Evolutionary conservation across 92 coral and sea anemone species (phyloP).

Genomic region (Parazoanthus darwini): DNA sequence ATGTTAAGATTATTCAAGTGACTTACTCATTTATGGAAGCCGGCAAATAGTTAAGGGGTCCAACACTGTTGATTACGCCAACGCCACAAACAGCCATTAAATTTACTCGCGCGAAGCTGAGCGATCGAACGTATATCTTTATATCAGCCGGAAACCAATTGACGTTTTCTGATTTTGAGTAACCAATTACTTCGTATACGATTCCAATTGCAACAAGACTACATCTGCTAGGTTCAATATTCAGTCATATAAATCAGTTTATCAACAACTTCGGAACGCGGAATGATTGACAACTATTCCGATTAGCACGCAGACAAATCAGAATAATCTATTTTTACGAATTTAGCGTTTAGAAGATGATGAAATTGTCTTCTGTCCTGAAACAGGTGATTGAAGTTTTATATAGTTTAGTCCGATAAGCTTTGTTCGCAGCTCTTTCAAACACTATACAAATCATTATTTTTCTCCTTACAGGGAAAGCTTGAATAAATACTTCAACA

Average conservation of each 20-base stretch:
- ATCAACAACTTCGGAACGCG: background rate
- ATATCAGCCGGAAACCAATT: background rate
- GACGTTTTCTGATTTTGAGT: background rate
- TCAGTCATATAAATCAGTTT: background rate
- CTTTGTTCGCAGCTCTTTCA: background rate
- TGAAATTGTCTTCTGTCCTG: background rate
- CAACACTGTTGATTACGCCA: background rate
- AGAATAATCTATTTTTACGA: background rate
- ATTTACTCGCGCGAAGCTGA: background rate
- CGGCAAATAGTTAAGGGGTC: background rate
- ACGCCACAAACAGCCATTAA: background rate
- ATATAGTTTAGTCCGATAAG: background rate
- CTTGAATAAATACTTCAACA: background rate
- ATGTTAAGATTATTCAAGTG: background rate
- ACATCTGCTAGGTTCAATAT: background rate
- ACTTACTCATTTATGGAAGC: background rate
- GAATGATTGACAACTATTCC: background rate
- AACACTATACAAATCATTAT: no score
- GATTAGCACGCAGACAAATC: background rate
- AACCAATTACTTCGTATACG: background rate
- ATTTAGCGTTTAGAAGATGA: background rate
- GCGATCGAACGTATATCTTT: background rate
- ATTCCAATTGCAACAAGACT: background rate
- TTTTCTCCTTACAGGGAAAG: background rate
- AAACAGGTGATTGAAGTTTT: background rate